Conservation (phyloP, 2,888 invertebrate species). For the Philhelius pedissequus region DNA sequence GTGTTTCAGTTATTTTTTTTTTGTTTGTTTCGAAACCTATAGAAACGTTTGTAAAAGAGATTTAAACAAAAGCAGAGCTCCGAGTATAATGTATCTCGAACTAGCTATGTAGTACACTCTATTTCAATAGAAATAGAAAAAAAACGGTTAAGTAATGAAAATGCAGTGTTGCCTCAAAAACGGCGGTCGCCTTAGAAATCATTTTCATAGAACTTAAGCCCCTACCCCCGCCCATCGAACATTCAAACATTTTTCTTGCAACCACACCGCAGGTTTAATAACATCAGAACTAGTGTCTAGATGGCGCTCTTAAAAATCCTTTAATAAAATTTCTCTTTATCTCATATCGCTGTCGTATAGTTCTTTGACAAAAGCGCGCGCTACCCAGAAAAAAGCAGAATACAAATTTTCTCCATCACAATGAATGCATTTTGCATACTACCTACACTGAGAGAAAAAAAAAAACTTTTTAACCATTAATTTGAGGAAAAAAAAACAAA, state of each 20-base stretch:
- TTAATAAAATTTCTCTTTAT: slow-evolving; percentile 48
- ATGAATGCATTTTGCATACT: slow-evolving; percentile 41
- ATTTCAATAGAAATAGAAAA: neutral
- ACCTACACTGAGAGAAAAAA: slow-evolving; percentile 36
- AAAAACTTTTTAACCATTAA: slow-evolving; percentile 28
- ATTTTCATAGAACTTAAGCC: neutral
- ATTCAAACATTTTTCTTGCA: slow-evolving; percentile 3
- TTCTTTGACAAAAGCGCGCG: slow-evolving; percentile 46
- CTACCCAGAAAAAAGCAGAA: neutral
- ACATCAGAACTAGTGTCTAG: slow-evolving; percentile 20
- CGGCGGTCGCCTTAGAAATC: neutral
- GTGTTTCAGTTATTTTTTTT: neutral
- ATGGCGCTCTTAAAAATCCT: slow-evolving; percentile 14
- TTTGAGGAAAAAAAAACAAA: neutral
- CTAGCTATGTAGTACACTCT: neutral
- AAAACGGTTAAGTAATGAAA: slow-evolving; percentile 40
- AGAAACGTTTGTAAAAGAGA: neutral
- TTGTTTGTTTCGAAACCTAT: neutral
- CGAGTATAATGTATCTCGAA: no score
- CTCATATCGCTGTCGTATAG: slow-evolving; percentile 12
- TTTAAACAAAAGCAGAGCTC: neutral
- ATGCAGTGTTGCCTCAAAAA: slow-evolving; percentile 3
- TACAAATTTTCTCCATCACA: slow-evolving; percentile 39
- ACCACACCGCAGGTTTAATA: neutral
- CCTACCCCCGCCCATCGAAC: neutral